These are phyloP conservation scores for Aldrovandia affinis DNA, from an alignment of 2,797 vertebrate genomes.

Conservation along the genomic window DNA sequence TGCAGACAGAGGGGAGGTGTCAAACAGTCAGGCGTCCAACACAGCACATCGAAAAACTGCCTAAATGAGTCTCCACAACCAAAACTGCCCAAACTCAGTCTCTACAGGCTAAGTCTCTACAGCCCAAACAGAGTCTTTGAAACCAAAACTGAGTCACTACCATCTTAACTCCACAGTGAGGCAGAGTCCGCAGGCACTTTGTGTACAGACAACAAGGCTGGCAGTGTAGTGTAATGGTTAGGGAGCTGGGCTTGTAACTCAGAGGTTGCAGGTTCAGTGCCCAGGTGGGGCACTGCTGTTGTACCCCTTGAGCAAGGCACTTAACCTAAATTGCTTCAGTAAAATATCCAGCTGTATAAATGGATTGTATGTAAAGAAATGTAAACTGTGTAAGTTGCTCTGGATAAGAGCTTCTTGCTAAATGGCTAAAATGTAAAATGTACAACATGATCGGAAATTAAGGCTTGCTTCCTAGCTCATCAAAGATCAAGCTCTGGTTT, in stretches of 20 bases:
- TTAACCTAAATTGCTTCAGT: too few species aligned
- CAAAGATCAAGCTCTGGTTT: neutral
- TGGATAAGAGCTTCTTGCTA: too few species aligned
- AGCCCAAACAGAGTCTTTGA: neutral
- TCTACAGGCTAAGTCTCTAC: neutral
- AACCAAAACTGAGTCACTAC: neutral
- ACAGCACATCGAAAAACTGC: neutral
- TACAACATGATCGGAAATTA: neutral
- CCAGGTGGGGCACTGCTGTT: too few species aligned
- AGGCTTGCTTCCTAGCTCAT: neutral
- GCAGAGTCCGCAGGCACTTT: neutral
- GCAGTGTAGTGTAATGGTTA: too few species aligned
- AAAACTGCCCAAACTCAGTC: neutral
- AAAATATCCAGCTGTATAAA: too few species aligned
- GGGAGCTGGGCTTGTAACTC: too few species aligned
- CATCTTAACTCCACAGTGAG: neutral
- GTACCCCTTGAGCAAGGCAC: too few species aligned
- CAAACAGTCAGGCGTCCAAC: neutral
- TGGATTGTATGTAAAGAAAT: too few species aligned
- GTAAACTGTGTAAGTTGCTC: too few species aligned
- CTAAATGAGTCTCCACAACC: neutral
- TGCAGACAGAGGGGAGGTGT: constrained; percentile 36
- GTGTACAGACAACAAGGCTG: too few species aligned
- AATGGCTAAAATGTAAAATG: too few species aligned
- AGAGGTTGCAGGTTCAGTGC: too few species aligned